A percentile compares a stretch with the other conserved stretches of the same genome.
Conservation (phyloP, 2,888 invertebrate genomes). For the Lordiphosa andalusiaca region DNA sequence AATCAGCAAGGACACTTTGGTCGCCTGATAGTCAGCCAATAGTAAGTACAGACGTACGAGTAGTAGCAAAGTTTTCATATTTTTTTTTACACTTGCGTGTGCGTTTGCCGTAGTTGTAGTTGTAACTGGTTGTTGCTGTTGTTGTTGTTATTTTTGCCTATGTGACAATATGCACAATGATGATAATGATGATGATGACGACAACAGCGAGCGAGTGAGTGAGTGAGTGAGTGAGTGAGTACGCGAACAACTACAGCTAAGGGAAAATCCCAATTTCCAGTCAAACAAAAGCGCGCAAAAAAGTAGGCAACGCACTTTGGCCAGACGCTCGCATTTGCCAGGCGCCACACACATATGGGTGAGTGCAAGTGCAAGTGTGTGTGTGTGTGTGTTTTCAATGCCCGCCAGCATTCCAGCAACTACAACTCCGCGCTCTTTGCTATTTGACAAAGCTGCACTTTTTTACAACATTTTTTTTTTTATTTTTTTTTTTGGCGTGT, state of each 20-base stretch:
- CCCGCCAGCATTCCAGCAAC: slow-evolving; percentile 58
- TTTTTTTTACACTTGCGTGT: slow-evolving; percentile 20
- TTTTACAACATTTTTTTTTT: slow-evolving; percentile 33
- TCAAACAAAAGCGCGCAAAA: slow-evolving; percentile 68
- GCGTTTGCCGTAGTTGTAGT: slow-evolving; percentile 21
- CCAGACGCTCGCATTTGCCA: slow-evolving; percentile 44
- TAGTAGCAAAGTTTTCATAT: slow-evolving; percentile 41
- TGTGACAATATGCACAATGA: slow-evolving; percentile 43
- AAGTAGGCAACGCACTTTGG: slow-evolving; percentile 69
- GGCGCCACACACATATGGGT: slow-evolving; percentile 50
- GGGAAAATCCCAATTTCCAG: slow-evolving; percentile 69
- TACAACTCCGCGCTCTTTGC: slow-evolving; percentile 45
- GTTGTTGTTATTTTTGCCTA: slow-evolving; percentile 23
- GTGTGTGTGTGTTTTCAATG: slow-evolving; percentile 53
- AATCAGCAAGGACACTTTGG: slow-evolving; percentile 51
- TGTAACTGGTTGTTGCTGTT: slow-evolving; percentile 17
- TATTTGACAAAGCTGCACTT: slow-evolving; percentile 67
- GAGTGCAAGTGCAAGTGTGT: slow-evolving; percentile 6
- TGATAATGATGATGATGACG: slow-evolving; percentile 11
- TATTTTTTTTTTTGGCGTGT: slow-evolving; percentile 32
- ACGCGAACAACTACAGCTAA: slow-evolving; percentile 49
- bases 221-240: slow-evolving; percentile 17
- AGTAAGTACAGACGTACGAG: slow-evolving; percentile 9
- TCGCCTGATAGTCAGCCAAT: slow-evolving; percentile 53
- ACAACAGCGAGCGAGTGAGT: slow-evolving; percentile 16